Percentiles rank a stretch among this genome's conserved stretches.
Conservation (phyloP, 1,140 invertebrate species). For the Patella vulgata region DNA sequence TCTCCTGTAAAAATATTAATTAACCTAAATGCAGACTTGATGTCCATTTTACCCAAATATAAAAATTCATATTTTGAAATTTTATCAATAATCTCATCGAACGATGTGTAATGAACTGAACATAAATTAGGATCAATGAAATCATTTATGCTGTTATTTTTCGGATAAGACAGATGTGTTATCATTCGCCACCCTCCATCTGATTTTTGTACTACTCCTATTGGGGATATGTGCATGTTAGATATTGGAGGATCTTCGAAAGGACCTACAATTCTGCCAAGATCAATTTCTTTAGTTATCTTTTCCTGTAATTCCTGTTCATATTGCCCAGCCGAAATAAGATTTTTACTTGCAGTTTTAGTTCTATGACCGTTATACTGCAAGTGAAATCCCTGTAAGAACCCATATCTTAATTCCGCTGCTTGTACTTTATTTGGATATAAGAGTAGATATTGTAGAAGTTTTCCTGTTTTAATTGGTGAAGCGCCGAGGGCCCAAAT, state of each 20-base stretch:
- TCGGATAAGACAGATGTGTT: no score
- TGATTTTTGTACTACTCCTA: constrained; percentile 7
- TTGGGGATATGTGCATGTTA: constrained; percentile 4
- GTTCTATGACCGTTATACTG: constrained; percentile 11
- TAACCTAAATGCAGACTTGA: constrained; percentile 10
- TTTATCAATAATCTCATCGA: no score
- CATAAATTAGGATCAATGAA: no score
- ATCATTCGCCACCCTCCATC: no score
- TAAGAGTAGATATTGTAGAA: neutral
- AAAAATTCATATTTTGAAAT: neutral
- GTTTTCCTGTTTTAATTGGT: neutral
- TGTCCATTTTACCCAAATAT: constrained; percentile 19
- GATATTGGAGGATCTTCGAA: constrained; percentile 8
- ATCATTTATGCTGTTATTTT: no score
- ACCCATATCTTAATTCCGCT: constrained; percentile 2
- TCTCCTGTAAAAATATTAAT: neutral
- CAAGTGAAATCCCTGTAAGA: constrained; percentile 14
- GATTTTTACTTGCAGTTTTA: constrained; percentile 1
- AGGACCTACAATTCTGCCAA: constrained; percentile 14
- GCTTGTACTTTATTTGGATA: constrained; percentile 1
- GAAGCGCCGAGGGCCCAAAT: no score
- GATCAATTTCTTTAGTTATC: constrained; percentile 9
- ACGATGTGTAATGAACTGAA: no score
- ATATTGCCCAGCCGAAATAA: neutral
- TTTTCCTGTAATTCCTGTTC: constrained; percentile 1